Evolutionary conservation across 2,797 vertebrate species (phyloP), one percentile per base, ranked within the genome.

Genomic region (Poliocrania exsul): DNA sequence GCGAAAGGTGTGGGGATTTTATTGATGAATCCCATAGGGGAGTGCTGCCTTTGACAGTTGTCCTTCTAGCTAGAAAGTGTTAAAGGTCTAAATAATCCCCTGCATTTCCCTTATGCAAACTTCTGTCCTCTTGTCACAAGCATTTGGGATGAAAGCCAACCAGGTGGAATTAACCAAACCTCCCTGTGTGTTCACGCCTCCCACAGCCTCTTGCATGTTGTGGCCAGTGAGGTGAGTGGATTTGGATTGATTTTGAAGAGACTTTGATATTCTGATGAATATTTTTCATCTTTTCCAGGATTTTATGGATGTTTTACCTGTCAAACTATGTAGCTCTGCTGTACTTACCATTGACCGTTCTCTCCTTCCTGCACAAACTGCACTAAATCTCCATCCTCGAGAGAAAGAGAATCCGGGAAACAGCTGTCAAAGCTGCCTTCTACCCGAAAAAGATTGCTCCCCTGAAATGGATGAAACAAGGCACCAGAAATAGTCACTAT

Each of bases 331-430:
- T 57, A 31, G 72, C 19, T 67, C 65, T 90, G 51, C 29, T 65
- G 31, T 81, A 98, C 96, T 98, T 93, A 98, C 98, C 98, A 98
- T 58, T 98, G 98, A 74, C 98, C 98, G 0, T 98, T 98, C 64
- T 98, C 98, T 18, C 98, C 98, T 96, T 99, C 98, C 95, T 98
- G 98, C 91, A 98, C 91, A 93, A 98, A 98, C 95, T 99, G 98
- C 80, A 99, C 98, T 87, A 98, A 94, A 93, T 98, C 98, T 25
- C 98, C 98, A 2, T 97, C 91, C 86, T 98, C 98, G 0, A 98
- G 97, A 26, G 97, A 97, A 37, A 98, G 95, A 57, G 98, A 97
- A 72, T 97, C 97, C 0, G 97, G 94, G 51, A 98, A 97, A 37
- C 93, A 97, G 50, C 98, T 97, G 86, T 99, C 98, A 24, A 97